Base-by-base conservation (phyloP, 2,888 invertebrate genomes). In the Leptopilina syphax region DNA sequence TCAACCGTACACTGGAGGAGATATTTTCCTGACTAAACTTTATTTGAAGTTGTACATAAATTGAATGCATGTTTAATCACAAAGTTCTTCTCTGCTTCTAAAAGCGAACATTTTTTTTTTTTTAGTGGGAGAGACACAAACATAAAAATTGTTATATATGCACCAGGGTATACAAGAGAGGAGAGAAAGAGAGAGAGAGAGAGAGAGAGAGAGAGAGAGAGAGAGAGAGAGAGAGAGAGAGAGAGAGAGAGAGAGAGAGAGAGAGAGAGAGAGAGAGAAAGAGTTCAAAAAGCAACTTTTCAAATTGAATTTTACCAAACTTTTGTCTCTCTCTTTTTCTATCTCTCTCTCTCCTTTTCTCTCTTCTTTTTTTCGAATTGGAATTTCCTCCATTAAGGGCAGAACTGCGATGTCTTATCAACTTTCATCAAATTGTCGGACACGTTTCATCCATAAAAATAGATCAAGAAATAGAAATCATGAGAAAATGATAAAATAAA, bases 11-110 rank as follows among this genome's bases (percentile, higher is more conserved):
- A 8, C 44, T 44, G 44, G 44, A 44, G 44, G n/a, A 73, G 73
- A 57, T 70, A 70, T 70, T 54, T 57, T 44, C 44, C 70, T 70
- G 27, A 27, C 24, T 24, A 70, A 70, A 50, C 27, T 70, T 70
- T 54, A 70, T 70, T 50, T 70, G 13, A 54, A 54, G 13, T 54
- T 13, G 27, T 70, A 47, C 34, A 41, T 65, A 65, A 65, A 41
- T 65, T 68, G 47, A 68, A 68, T 47, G 68, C 50, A 24, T 68
- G 68, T 18, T 50, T 24, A 68, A 68, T 63, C 63, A 68, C 47
- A 68, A 68, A 68, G 50, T 50, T 68, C 9, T 24, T 10, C 10
- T 50, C 50, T 47, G 50, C 44, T 44, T 18, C 18, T 12, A 12
- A 70, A 70, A 27, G 24, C 24, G 24, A 73, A 57, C n/a, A 24